Evolutionary conservation across 2,888 invertebrate species (phyloP), one percentile per base, ranked within the genome.

Genomic region (Halictus ligatus): DNA sequence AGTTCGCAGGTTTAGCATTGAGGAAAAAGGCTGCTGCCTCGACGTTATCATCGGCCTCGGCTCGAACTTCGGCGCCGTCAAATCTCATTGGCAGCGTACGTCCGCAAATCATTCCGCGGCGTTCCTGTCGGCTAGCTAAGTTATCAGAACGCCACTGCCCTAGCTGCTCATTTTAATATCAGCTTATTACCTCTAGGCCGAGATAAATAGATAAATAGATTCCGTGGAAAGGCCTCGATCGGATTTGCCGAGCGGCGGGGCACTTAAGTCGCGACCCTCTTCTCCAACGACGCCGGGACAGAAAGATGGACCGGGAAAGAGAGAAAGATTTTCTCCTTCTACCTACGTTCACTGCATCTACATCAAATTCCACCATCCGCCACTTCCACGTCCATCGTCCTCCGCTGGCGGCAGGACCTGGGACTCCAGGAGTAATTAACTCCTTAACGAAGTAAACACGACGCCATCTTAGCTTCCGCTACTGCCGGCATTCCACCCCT

Each of bases 371-470:
- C 91, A 85, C 83, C 89, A 88, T 89, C 83, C 88, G 88, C 89
- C 91, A 89, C 88, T 91, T 91, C 89, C 91, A 90, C 92, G 91
- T 91, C 92, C 92, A 90, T 91, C 93, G 92, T 91, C 92, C 91
- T 92, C 89, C 92, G 90, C n/a, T 88, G 84, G 90, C 91, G 91
- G 91, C 91, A 92, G 93, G 91, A 92, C 91, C 92, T 89, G 91
- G 92, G 92, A 92, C 94, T 94, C 92, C 91, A 92, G 92, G 93
- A 94, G 94, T 95, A 95, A 95, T 95, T 95, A 95, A 95, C 94
- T 94, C 94, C 94, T 94, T 95, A 95, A 95, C 95, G 95, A 95
- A 95, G 95, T 95, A 95, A 95, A 94, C 93, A 94, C 93, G 93
- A 92, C 95, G 95, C 95, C 95, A 95, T 95, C 94, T 95, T 95